These are phyloP conservation scores for Condylura cristata DNA, from an alignment of 2,113 vertebrate genomes.

Conservation along the genomic window DNA sequence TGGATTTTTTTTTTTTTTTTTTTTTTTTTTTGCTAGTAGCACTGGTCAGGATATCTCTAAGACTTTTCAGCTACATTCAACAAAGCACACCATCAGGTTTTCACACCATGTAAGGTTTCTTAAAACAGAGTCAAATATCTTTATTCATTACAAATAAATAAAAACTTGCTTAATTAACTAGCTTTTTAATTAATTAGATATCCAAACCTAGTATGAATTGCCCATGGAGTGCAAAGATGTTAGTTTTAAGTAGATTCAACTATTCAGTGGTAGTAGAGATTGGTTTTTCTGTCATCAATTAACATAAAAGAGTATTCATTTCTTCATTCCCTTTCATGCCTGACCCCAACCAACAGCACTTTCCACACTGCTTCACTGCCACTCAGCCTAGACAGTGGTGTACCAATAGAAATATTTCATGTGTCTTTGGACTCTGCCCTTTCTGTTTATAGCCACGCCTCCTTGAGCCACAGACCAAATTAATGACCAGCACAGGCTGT, in stretches of 20 bases:
- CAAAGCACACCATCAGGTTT: background rate
- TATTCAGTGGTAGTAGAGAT: background rate
- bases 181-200: conserved; percentile 34
- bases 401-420: background rate
- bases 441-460: background rate
- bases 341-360: background rate
- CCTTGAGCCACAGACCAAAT: background rate
- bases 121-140: background rate
- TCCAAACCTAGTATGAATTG: background rate
- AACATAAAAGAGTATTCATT: background rate
- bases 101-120: background rate
- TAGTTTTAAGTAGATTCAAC: background rate
- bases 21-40: no score
- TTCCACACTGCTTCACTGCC: background rate
- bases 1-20: no score
- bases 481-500: background rate
- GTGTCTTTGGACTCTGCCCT: background rate
- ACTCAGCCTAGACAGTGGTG: background rate
- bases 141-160: background rate
- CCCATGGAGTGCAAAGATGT: background rate
- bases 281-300: background rate
- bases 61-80: background rate
- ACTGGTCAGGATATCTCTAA: conserved; percentile 28
- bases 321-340: background rate
- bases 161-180: background rate